phyloP scores from a whole-genome alignment of 2,113 vertebrate species.

The Orientallactaga bullata region DNA sequence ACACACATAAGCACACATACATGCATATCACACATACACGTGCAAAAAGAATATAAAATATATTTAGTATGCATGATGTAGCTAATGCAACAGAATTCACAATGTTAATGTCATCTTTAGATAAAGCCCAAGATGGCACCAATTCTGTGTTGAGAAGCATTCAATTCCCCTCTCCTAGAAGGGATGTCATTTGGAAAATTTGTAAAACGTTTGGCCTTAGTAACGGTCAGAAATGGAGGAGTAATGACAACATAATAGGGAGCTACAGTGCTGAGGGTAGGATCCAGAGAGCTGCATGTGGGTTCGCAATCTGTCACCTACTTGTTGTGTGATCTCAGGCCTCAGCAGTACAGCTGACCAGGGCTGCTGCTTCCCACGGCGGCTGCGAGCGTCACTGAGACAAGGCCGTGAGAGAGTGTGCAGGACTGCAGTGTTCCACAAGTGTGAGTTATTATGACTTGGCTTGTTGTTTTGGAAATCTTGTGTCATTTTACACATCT shows the following conservation, averaged over 20 bases:
- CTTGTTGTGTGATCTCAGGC: neutral
- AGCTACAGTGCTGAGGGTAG: neutral
- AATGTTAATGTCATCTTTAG: neutral
- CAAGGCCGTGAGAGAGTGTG: conserved; percentile 9
- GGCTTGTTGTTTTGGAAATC: conserved; percentile 75
- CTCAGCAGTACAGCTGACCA: neutral
- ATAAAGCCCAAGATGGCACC: conserved; percentile 1
- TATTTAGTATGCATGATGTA: conserved; percentile 12
- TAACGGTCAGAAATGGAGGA: neutral
- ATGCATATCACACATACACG: too few species aligned
- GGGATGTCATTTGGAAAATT: neutral
- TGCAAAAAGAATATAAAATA: neutral
- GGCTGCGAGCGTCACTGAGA: conserved; percentile 7
- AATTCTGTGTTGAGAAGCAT: neutral
- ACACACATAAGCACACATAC: too few species aligned
- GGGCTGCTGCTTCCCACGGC: conserved; percentile 4
- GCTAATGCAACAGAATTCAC: neutral
- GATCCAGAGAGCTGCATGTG: neutral
- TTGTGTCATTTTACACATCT: conserved; percentile 44
- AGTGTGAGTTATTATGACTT: conserved; percentile 68
- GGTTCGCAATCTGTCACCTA: conserved; percentile 5
- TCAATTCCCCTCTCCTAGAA: neutral
- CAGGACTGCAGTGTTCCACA: neutral
- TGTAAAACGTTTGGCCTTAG: neutral
- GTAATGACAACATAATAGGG: neutral